Percentiles rank a stretch among this genome's conserved stretches.
These are phyloP conservation scores for Delia radicum DNA, from an alignment of 1,140 invertebrate species.

Conservation along the genomic window DNA sequence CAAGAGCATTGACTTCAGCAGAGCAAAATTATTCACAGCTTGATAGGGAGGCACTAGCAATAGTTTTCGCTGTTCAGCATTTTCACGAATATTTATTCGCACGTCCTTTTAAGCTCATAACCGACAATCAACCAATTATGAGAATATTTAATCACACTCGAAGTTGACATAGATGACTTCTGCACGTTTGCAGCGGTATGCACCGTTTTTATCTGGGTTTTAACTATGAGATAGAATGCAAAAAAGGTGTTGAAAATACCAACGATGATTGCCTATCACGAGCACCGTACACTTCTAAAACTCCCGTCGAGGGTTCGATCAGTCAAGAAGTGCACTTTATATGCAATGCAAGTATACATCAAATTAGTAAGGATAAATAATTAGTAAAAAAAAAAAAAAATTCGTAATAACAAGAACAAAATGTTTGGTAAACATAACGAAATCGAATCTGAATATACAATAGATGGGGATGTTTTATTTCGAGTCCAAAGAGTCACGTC, in stretches of 20 bases:
- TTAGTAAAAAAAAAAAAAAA: not conserved
- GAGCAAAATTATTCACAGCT: too few relatives aligned
- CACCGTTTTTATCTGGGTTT: not conserved
- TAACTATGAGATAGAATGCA: not conserved
- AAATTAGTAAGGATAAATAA: not conserved
- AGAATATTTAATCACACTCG: slow-evolving; percentile 20
- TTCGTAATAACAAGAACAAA: not conserved
- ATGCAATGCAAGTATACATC: not conserved
- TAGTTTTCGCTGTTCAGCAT: slow-evolving; percentile 55
- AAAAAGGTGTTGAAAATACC: slow-evolving; percentile 38
- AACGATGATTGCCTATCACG: slow-evolving; percentile 13
- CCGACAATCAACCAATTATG: slow-evolving; percentile 7
- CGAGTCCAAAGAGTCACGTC: not conserved
- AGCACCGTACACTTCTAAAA: not conserved
- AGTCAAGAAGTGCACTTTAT: not conserved
- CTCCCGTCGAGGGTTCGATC: not conserved
- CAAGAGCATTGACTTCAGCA: slow-evolving; percentile 46
- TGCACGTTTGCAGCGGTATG: slow-evolving; percentile 1
- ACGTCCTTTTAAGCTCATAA: slow-evolving; percentile 40
- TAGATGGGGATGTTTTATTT: not conserved
- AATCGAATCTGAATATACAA: not conserved
- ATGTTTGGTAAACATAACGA: not conserved
- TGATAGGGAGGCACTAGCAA: too few relatives aligned
- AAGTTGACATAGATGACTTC: slow-evolving; percentile 3
- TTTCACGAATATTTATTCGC: slow-evolving; percentile 27